These are phyloP conservation scores for Helicoverpa armigera DNA, from an alignment of 1,140 invertebrate species.

Conservation along the genomic window DNA sequence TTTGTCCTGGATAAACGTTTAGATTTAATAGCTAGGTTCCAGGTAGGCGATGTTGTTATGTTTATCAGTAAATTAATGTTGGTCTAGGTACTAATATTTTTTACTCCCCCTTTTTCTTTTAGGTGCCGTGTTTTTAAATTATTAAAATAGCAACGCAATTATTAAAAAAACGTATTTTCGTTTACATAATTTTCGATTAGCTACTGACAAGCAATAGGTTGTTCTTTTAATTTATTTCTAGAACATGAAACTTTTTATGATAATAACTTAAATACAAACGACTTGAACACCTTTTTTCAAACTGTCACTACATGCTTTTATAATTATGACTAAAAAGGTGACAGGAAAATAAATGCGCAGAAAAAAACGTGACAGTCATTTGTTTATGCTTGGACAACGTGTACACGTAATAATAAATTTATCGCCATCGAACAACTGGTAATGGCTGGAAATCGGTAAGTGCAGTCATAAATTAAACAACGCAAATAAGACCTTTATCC, in stretches of 20 bases:
- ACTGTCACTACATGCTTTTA: background rate
- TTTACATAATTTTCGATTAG: too few relatives aligned
- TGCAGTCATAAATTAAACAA: constrained; percentile 10
- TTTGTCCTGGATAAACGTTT: too few relatives aligned
- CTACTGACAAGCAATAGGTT: too few relatives aligned
- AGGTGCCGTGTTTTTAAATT: too few relatives aligned
- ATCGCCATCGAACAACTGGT: constrained; percentile 1
- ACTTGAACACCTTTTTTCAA: background rate
- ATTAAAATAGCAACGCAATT: too few relatives aligned
- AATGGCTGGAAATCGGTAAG: background rate
- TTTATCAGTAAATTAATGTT: too few relatives aligned
- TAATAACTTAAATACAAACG: background rate
- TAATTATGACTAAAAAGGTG: constrained; percentile 18
- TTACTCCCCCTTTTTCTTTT: too few relatives aligned
- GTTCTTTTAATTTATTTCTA: too few relatives aligned
- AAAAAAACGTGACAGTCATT: constrained; percentile 3
- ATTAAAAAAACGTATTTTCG: too few relatives aligned
- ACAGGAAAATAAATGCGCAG: constrained; percentile 2
- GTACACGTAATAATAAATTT: constrained; percentile 5
- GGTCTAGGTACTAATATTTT: too few relatives aligned
- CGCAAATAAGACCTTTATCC: background rate
- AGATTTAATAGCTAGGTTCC: too few relatives aligned
- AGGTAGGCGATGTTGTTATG: too few relatives aligned
- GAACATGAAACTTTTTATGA: background rate
- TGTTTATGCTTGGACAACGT: background rate